Evolutionary conservation across 1,140 invertebrate genomes (phyloP), one percentile per base, ranked within the genome.

Genomic region (Macrobrachium rosenbergii): DNA sequence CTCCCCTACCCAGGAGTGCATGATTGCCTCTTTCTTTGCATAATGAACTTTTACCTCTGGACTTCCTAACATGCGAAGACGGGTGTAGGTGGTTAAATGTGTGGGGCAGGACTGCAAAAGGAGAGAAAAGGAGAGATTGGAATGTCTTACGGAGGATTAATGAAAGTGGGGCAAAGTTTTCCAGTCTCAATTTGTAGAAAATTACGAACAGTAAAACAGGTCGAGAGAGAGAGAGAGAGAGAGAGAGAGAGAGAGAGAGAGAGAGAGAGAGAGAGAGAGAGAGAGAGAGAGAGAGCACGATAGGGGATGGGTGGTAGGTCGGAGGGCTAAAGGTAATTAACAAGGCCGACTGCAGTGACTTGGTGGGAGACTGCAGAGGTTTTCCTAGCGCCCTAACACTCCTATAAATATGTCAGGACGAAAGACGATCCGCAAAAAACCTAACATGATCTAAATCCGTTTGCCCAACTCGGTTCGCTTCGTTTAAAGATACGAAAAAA

Each of bases 241-340:
- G 60, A 80, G 52, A 62, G 59, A n/a, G n/a, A 62, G 78, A 23
- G 23, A 14, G 23, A 28, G 59, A 63, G 21, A 6, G 59, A 80
- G 78, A 5, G 59, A 63, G 78, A 37, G 28, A 37, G 28, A 37
- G 28, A 37, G 28, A 37, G 28, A 37, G 28, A n/a, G 28, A 28
- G 78, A 62, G 78, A 16, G 78, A 59, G 59, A 28, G 52, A 21
- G 78, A 64, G 60, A 62, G 78, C n/a, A 67, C 17, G 76, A 23
- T 23, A 5, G 67, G 17, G 45, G 14, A 59, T 19, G 43, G 19
- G 28, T 37, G 28, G 28, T 37, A 37, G 52, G 58, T 17, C 2
- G 76, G 11, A 43, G 10, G 76, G 19, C 14, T 2, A 23, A 21
- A 14, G n/a, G 52, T 28, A 28, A 75, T 28, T 75, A 28, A 17